These are phyloP conservation scores for Zapus hudsonius DNA, from an alignment of 2,113 vertebrate species.

Conservation along the genomic window DNA sequence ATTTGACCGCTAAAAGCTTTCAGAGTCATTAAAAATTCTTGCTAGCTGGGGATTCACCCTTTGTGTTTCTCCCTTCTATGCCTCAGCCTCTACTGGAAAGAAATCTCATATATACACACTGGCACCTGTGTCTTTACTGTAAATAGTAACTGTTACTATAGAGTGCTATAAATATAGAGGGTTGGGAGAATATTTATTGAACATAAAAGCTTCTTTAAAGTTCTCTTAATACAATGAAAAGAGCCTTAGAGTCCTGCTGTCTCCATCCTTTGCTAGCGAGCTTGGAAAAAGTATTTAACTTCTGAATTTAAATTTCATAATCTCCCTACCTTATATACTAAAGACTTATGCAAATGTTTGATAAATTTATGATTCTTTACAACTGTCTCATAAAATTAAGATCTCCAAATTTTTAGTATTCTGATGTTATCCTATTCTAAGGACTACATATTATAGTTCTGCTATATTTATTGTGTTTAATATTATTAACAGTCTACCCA, in stretches of 20 bases:
- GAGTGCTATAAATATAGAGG: not conserved
- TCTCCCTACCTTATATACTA: constrained; percentile 30
- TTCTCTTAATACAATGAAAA: not conserved
- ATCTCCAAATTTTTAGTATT: constrained; percentile 35
- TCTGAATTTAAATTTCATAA: constrained; percentile 47
- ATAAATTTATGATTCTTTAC: constrained; percentile 21
- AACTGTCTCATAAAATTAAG: constrained; percentile 40
- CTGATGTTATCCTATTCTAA: not conserved
- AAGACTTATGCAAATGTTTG: not conserved
- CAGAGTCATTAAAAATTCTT: constrained; percentile 12
- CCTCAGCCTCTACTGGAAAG: not conserved
- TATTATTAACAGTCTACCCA: not conserved
- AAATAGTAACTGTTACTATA: constrained; percentile 29
- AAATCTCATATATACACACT: not conserved
- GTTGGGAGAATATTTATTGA: constrained; percentile 13
- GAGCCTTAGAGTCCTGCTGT: not conserved
- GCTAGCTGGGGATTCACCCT: not conserved
- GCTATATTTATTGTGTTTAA: not conserved
- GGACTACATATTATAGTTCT: constrained; percentile 33
- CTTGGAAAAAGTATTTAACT: constrained; percentile 12
- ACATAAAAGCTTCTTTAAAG: not conserved
- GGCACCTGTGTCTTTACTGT: not conserved
- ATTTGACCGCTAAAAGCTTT: not conserved
- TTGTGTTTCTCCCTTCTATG: not conserved
- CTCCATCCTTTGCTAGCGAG: constrained; percentile 18